These are phyloP conservation scores for Phyllotreta striolata DNA, from an alignment of 2,888 invertebrate species.

Conservation along the genomic window DNA sequence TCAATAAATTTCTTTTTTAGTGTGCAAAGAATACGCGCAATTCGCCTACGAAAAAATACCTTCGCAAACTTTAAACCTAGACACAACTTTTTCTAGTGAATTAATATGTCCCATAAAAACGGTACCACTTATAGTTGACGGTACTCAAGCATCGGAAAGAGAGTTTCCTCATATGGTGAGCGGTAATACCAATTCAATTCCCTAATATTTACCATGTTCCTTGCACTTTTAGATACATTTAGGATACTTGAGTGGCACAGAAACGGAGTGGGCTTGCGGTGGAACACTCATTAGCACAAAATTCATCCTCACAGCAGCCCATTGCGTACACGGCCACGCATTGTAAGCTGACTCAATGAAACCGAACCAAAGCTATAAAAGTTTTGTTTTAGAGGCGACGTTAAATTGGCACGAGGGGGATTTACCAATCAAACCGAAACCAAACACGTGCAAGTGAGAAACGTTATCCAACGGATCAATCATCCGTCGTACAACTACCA, in stretches of 20 bases:
- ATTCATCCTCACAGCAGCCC: slow-evolving; percentile 73
- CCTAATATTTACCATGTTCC: background rate
- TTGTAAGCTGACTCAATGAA: slow-evolving; percentile 22
- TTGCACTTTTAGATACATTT: slow-evolving; percentile 49
- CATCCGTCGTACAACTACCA: slow-evolving; percentile 60
- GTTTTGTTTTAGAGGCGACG: slow-evolving; percentile 55
- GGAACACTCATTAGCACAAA: slow-evolving; percentile 70
- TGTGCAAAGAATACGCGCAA: slow-evolving; percentile 61
- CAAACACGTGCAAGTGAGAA: slow-evolving; percentile 52
- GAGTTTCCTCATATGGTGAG: slow-evolving; percentile 70
- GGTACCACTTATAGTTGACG: slow-evolving; percentile 59
- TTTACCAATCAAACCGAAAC: slow-evolving; percentile 61
- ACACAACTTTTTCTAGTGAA: background rate
- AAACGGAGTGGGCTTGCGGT: slow-evolving; percentile 67
- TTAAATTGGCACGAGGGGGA: slow-evolving; percentile 60
- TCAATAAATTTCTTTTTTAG: slow-evolving; percentile 51
- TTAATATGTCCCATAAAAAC: slow-evolving; percentile 20
- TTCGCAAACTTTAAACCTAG: background rate
- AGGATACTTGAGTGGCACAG: slow-evolving; percentile 45
- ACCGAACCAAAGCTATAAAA: background rate
- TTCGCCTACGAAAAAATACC: slow-evolving; percentile 55
- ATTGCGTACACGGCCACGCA: slow-evolving; percentile 61
- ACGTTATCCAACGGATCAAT: slow-evolving; percentile 50
- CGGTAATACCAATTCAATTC: background rate
- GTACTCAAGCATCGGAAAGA: slow-evolving; percentile 52